These are phyloP conservation scores for Aplysina aerophoba DNA, from an alignment of 37 sponge, comb jelly and placozoan species.

Conservation along the genomic window DNA sequence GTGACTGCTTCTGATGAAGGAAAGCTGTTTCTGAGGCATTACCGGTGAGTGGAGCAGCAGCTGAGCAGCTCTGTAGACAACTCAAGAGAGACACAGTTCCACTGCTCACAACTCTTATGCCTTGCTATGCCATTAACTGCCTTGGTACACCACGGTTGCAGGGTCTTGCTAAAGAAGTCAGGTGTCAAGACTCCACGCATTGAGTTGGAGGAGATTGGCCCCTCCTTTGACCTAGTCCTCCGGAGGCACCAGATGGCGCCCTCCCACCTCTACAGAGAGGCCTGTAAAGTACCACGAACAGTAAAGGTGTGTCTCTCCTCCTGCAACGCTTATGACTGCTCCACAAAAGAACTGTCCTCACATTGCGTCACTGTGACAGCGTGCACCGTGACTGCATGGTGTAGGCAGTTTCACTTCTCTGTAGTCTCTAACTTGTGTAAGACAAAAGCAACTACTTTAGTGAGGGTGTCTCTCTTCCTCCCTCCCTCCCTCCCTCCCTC, in stretches of 20 bases:
- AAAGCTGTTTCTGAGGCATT: constrained; percentile 71
- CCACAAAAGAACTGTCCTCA: neutral
- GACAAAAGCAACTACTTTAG: too few species aligned
- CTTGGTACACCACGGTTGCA: neutral
- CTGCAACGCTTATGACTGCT: too few species aligned
- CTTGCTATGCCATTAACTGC: too few species aligned
- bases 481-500: neutral
- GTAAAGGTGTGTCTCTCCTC: constrained; percentile 51
- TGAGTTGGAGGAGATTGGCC: constrained; percentile 96
- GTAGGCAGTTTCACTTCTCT: too few species aligned
- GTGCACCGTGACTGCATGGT: too few species aligned
- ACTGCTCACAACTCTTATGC: too few species aligned
- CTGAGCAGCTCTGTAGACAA: too few species aligned
- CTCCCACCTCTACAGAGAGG: constrained; percentile 61
- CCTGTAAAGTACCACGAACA: constrained; percentile 78
- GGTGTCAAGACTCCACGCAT: constrained; percentile 74
- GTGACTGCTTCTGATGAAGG: constrained; percentile 76
- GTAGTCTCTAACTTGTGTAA: too few species aligned
- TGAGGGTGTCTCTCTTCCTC: too few species aligned
- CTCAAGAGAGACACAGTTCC: too few species aligned
- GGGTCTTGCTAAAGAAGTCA: constrained; percentile 86
- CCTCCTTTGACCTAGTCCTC: constrained; percentile 74
- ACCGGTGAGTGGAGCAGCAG: constrained; percentile 49
- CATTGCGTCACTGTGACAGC: neutral
- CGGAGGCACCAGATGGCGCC: constrained; percentile 77